Base-by-base conservation (phyloP, 2,113 vertebrate genomes). In the Noturus placidus region DNA sequence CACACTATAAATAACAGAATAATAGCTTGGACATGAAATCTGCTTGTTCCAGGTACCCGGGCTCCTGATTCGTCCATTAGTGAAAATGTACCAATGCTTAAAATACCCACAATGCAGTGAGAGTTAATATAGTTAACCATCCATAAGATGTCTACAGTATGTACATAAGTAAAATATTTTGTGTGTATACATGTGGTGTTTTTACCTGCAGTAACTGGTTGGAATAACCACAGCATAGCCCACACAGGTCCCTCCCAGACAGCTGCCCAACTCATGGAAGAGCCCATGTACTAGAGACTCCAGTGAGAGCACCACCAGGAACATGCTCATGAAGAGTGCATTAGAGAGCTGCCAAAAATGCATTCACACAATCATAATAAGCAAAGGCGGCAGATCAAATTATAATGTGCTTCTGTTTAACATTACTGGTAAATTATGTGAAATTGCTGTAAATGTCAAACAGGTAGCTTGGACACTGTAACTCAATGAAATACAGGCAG, bases 211-310 rank as follows among this genome's bases (percentile, higher is more conserved):
- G 87, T 97, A 99, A 88, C 95, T 96, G 50, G 97, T 98, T 42
- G 98, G 98, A 93, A 99, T 95, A 84, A 99, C 97, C 92, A 99
- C 92, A 9, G 98, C 98, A 88, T 99, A 99, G 82, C 98, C 98
- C 42, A 98, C 96, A 46, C 97, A 99, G 0, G 98, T 99, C 91
- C 98, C 98, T 92, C 98, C 98, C 91, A 99, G 93, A 92, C 97
- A 97, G 93, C 92, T 96, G 77, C 98, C 98, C 83, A 99, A 91
- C 90, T 99, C 98, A 86, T 97, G 97, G 92, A 99, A 99, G 81
- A 99, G 94, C 3, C 97, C 95, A 69, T 98, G 96, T 82, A 96
- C 95, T 95, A 99, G 95, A 50, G 98, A 99, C 93, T 99, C 98
- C 94, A 99, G 89, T 4, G 98, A 96, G 38, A 99, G 94, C 88